Percentiles rank a stretch among this genome's conserved stretches.
phyloP scores from a whole-genome alignment of 2,113 vertebrate genomes.

The Columba janthina region DNA sequence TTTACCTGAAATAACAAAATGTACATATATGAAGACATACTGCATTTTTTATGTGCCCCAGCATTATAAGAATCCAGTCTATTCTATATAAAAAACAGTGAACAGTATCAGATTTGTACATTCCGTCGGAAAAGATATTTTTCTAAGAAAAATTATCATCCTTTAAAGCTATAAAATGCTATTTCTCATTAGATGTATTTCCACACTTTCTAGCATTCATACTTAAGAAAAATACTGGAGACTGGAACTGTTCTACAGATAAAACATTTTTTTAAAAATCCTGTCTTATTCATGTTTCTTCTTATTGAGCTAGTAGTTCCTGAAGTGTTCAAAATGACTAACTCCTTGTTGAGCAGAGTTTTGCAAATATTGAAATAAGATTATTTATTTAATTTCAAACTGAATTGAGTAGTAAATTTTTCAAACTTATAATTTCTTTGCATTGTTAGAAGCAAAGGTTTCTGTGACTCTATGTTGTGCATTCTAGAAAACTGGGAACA shows the following conservation, averaged over 20 bases:
- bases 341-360: not conserved
- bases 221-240: not conserved
- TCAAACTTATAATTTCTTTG: not conserved
- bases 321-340: not conserved
- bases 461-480: not conserved
- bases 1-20: not conserved
- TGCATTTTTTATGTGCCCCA: rapidly evolving
- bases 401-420: not conserved
- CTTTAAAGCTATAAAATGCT: not conserved
- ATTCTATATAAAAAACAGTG: not conserved
- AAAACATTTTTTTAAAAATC: not conserved
- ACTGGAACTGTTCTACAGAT: not conserved
- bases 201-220: not conserved
- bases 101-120: not conserved
- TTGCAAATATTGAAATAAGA: not conserved
- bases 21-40: not conserved
- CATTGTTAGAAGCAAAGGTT: not conserved
- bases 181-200: not conserved
- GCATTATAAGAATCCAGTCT: not conserved
- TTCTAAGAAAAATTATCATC: not conserved
- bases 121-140: not conserved
- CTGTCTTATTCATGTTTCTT: not conserved
- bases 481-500: not conserved
- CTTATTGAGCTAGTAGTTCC: not conserved
- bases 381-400: not conserved